A percentile compares a stretch with the other conserved stretches of the same genome.
Conservation (phyloP, 2,113 vertebrate genomes). For the Dicentrarchus labrax region DNA sequence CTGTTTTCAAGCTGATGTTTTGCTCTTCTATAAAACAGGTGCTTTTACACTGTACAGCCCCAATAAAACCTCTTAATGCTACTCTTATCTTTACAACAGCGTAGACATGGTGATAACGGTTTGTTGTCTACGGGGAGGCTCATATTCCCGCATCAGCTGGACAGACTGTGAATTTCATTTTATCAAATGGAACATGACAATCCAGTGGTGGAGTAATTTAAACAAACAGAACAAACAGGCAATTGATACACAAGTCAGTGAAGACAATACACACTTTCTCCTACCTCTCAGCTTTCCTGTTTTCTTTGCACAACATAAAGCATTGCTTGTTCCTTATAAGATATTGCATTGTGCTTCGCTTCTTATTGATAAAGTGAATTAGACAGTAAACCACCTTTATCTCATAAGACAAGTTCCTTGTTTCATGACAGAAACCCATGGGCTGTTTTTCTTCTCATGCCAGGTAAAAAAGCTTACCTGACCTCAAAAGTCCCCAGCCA, state of each 20-base stretch:
- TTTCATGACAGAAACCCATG: constrained; percentile 2
- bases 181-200: constrained; percentile 37
- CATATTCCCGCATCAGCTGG: constrained; percentile 31
- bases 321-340: not conserved
- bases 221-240: not conserved
- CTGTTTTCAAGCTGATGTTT: constrained; percentile 21
- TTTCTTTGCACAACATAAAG: not conserved
- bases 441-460: constrained; percentile 12
- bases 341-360: constrained; percentile 5
- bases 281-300: not conserved
- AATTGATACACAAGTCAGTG: not conserved
- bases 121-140: constrained; percentile 44
- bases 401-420: constrained; percentile 20
- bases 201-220: not conserved
- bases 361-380: constrained; percentile 24
- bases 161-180: constrained; percentile 41
- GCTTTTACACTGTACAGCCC: constrained; percentile 33
- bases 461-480: not conserved
- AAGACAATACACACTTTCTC: not conserved
- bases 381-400: constrained; percentile 2
- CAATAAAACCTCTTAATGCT: constrained; percentile 61
- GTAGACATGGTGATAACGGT: constrained; percentile 40
- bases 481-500: constrained; percentile 1
- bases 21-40: constrained; percentile 26
- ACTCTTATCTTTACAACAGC: constrained; percentile 70